Percentiles rank a stretch among this genome's conserved stretches.
Evolutionary conservation across 2,888 invertebrate genomes (phyloP).

Genomic region (Drosophila mettleri): DNA sequence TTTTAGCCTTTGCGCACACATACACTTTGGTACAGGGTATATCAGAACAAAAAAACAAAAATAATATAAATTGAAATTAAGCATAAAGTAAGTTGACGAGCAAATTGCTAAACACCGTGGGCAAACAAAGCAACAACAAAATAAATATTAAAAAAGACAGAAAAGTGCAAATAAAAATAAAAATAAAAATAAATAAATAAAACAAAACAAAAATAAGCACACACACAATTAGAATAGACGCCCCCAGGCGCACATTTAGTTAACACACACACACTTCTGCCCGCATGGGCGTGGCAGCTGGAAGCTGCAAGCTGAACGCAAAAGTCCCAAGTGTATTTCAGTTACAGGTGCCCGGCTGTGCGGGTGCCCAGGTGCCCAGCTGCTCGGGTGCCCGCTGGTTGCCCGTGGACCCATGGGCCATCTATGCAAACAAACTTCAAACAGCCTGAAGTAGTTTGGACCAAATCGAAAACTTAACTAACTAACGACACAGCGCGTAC

Average conservation of each 20-base stretch:
- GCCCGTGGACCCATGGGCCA: constrained; percentile 24
- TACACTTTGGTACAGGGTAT: constrained; percentile 2
- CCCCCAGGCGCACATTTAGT: constrained; percentile 40
- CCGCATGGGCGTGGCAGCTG: constrained; percentile 8
- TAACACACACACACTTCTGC: constrained; percentile 27
- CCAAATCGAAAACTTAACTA: constrained; percentile 11
- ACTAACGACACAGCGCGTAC: neutral
- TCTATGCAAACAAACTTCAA: constrained; percentile 22
- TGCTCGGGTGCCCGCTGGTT: constrained; percentile 8
- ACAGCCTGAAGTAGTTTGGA: constrained; percentile 6
- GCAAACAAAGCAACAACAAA: constrained; percentile 33
- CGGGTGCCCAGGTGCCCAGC: neutral
- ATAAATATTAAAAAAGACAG: constrained; percentile 5
- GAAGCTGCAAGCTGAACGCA: neutral
- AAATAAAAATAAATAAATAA: constrained; percentile 18
- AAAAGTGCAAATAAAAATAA: constrained; percentile 23
- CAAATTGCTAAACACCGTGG: constrained; percentile 17
- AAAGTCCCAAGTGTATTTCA: constrained; percentile 12
- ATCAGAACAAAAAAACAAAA: constrained; percentile 19
- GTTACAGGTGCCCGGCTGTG: constrained; percentile 1
- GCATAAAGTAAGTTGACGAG: constrained; percentile 39
- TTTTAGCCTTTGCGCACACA: no score
- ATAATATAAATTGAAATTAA: constrained; percentile 54
- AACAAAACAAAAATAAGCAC: constrained; percentile 13
- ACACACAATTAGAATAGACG: constrained; percentile 61